Conservation (phyloP, 2,888 invertebrate genomes). For the Xanthorhoe designata region DNA sequence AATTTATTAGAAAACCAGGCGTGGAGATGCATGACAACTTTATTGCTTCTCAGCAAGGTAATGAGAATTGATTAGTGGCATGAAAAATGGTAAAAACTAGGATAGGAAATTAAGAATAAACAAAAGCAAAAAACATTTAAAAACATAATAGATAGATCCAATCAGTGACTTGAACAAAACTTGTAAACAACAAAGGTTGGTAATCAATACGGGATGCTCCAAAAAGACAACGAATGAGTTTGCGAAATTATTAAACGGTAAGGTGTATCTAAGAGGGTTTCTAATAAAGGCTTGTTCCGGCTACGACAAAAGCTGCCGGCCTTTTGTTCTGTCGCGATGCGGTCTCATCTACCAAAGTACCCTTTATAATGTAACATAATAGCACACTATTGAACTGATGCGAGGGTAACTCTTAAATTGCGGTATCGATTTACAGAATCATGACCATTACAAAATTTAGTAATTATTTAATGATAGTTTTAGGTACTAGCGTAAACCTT, state of each 20-base stretch:
- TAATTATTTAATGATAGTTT: too few relatives aligned
- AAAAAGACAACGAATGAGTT: conserved; percentile 39
- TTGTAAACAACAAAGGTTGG: conserved; percentile 11
- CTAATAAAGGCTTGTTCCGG: conserved; percentile 67
- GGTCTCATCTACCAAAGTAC: conserved; percentile 54
- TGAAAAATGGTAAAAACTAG: too few relatives aligned
- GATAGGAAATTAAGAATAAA: too few relatives aligned
- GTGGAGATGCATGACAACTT: too few relatives aligned
- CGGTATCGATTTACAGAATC: background rate
- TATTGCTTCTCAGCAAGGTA: too few relatives aligned
- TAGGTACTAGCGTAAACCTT: too few relatives aligned
- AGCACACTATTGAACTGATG: conserved; percentile 8
- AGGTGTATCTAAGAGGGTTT: conserved; percentile 61
- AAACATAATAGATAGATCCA: background rate
- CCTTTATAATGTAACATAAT: conserved; percentile 55
- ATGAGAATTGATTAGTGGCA: too few relatives aligned
- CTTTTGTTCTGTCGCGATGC: conserved; percentile 58
- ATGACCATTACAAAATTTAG: too few relatives aligned
- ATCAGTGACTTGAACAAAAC: background rate
- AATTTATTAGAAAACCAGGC: background rate
- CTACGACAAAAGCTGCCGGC: conserved; percentile 57
- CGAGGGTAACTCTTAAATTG: conserved; percentile 27
- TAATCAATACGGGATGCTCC: conserved; percentile 16
- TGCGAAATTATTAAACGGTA: conserved; percentile 59
- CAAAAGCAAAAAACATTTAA: background rate